A percentile compares a stretch with the other conserved stretches of the same genome.
Conservation (phyloP, 2,113 vertebrate genomes). For the Ageneiosus marmoratus region DNA sequence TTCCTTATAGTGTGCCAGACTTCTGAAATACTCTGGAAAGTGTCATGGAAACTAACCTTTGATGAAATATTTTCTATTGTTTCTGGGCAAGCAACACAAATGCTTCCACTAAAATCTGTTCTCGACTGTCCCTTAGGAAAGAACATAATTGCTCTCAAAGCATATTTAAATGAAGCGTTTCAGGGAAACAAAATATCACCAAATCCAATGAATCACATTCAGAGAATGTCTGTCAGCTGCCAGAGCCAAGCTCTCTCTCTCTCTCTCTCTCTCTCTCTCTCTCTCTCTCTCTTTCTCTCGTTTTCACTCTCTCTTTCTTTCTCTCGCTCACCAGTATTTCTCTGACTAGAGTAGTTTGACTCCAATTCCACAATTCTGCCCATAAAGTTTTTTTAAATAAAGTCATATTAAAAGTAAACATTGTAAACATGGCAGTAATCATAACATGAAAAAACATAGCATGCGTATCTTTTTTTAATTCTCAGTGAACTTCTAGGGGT, state of each 20-base stretch:
- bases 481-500: no score
- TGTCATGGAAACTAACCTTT: not conserved
- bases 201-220: not conserved
- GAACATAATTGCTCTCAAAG: not conserved
- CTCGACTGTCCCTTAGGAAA: not conserved
- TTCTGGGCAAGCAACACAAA: conserved; percentile 8
- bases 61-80: conserved; percentile 3
- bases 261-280: no score
- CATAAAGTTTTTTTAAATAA: not conserved
- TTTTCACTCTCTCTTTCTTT: no score
- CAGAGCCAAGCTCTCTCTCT: not conserved
- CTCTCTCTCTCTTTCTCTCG: no score
- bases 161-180: not conserved
- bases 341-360: not conserved
- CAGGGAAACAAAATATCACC: not conserved
- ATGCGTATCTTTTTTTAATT: not conserved
- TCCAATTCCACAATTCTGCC: not conserved
- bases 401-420: not conserved
- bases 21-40: not conserved
- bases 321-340: not conserved
- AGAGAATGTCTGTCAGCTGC: conserved; percentile 9
- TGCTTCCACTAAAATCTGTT: not conserved
- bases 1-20: not conserved
- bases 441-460: not conserved
- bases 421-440: not conserved